Conservation (phyloP, 2,888 invertebrate species). For the Caenorhabditis imperialis region DNA sequence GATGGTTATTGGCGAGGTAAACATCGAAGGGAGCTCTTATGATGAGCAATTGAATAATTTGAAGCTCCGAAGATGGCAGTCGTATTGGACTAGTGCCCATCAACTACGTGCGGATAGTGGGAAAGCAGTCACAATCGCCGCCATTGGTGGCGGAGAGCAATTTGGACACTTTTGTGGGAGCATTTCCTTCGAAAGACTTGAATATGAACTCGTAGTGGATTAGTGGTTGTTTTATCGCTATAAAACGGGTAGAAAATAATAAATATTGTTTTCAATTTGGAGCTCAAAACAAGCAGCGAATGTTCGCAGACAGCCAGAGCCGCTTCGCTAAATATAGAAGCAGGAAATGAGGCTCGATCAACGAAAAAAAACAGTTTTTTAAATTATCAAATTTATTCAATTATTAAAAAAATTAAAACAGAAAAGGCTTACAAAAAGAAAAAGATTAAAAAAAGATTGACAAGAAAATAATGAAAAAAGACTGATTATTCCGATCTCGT, state of each 20-base stretch:
- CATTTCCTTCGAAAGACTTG: constrained; percentile 26
- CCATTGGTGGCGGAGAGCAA: constrained; percentile 52
- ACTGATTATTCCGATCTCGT: too few species aligned
- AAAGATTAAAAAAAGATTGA: too few species aligned
- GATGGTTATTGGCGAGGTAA: constrained; percentile 81
- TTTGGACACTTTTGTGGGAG: constrained; percentile 35
- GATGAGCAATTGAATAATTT: neutral
- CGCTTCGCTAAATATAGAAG: too few species aligned
- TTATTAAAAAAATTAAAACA: too few species aligned
- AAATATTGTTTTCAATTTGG: too few species aligned
- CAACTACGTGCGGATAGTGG: constrained; percentile 81
- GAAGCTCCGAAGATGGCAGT: constrained; percentile 80
- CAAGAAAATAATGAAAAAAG: too few species aligned
- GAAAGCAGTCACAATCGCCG: constrained; percentile 70
- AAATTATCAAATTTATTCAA: too few species aligned
- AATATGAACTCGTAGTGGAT: constrained; percentile 30
- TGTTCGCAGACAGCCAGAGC: too few species aligned
- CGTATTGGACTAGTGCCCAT: constrained; percentile 81
- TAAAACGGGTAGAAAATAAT: too few species aligned
- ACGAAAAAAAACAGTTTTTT: too few species aligned
- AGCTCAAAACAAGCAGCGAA: too few species aligned
- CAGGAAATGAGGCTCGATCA: constrained; percentile 1
- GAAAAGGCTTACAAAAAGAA: too few species aligned
- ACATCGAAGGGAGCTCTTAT: neutral
- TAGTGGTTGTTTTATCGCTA: neutral